These are phyloP conservation scores for Drosophila formosana DNA, from an alignment of 2,888 invertebrate species.

Conservation along the genomic window DNA sequence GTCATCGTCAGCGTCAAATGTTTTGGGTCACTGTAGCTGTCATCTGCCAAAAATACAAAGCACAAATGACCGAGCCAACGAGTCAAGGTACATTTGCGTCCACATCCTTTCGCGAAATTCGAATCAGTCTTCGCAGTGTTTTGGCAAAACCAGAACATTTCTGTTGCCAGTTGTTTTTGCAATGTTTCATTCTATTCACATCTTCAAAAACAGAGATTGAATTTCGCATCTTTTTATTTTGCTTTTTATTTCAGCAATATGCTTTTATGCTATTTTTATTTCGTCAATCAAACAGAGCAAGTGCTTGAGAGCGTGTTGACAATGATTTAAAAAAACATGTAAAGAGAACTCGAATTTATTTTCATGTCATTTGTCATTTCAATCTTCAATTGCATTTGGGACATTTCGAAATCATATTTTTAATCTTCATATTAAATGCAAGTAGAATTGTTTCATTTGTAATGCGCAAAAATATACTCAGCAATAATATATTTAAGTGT, in stretches of 20 bases:
- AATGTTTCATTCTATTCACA: background rate
- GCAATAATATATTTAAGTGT: too few species aligned
- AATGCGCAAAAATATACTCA: too few species aligned
- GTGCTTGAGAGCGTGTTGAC: background rate
- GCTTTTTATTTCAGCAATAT: constrained; percentile 6
- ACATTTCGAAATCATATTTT: too few species aligned
- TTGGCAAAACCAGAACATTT: background rate
- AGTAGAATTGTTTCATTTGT: too few species aligned
- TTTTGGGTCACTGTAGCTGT: constrained; percentile 1
- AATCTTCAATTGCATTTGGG: background rate
- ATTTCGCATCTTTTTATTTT: background rate
- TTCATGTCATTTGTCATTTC: background rate
- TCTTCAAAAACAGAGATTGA: background rate
- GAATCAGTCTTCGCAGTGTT: too few species aligned
- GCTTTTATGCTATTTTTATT: constrained; percentile 3
- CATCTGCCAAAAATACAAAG: background rate
- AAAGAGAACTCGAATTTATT: background rate
- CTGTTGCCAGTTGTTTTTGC: background rate
- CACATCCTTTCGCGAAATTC: background rate
- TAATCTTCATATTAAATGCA: too few species aligned
- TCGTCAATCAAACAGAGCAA: background rate
- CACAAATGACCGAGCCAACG: background rate
- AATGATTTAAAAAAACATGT: constrained; percentile 1
- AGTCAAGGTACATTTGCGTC: background rate
- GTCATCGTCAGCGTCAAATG: constrained; percentile 4